Evolutionary conservation across 2,113 vertebrate species (phyloP).

Genomic region (Pongo abelii): DNA sequence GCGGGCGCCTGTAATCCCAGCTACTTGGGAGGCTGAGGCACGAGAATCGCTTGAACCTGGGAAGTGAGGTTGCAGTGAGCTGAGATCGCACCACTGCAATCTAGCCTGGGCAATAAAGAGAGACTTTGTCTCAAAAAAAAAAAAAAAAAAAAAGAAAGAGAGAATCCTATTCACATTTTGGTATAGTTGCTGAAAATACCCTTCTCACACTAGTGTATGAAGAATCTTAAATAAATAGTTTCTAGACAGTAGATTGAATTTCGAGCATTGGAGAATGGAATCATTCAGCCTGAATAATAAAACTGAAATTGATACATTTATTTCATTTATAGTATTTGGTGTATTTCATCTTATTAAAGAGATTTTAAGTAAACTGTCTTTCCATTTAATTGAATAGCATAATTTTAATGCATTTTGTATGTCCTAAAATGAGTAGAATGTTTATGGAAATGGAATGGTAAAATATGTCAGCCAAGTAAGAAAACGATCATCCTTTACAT

Average conservation of each 20-base stretch:
- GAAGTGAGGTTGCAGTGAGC: too few species aligned
- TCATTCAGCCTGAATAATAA: not conserved
- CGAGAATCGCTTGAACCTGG: too few species aligned
- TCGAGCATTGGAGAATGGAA: not conserved
- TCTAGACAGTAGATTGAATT: not conserved
- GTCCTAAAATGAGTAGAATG: not conserved
- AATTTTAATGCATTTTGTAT: not conserved
- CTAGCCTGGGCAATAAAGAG: too few species aligned
- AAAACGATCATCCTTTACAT: not conserved
- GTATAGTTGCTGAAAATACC: not conserved
- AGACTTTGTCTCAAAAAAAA: too few species aligned
- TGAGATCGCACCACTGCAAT: too few species aligned
- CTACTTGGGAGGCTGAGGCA: too few species aligned
- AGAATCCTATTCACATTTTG: not conserved
- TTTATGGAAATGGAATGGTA: not conserved
- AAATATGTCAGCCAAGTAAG: not conserved
- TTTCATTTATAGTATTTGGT: not conserved
- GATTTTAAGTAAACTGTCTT: not conserved
- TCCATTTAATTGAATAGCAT: not conserved
- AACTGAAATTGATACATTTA: not conserved
- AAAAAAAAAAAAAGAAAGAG: too few species aligned
- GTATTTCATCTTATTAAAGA: slow-evolving; percentile 21
- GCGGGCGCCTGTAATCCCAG: too few species aligned
- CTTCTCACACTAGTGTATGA: not conserved
- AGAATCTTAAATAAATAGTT: slow-evolving; percentile 1